Conservation (phyloP, 2,797 vertebrate genomes). For the Spinus pinus region DNA sequence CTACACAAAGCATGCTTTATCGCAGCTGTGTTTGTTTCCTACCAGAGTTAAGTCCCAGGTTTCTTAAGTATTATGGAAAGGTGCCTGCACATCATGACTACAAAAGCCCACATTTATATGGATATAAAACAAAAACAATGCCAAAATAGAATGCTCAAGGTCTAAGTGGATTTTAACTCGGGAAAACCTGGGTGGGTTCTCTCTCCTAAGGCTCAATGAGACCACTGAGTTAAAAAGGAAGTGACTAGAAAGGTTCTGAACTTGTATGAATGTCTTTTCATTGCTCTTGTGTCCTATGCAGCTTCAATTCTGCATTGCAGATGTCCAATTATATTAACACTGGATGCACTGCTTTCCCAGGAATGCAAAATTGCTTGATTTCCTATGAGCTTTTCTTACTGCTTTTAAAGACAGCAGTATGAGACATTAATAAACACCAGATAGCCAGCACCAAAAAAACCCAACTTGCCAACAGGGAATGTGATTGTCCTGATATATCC, state of each 20-base stretch:
- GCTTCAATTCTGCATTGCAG: not conserved
- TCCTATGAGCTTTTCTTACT: not conserved
- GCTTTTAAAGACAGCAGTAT: not conserved
- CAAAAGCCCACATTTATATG: not conserved
- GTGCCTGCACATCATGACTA: not conserved
- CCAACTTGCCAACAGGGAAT: not conserved
- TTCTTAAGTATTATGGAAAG: not conserved
- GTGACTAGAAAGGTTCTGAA: not conserved
- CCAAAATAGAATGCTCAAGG: not conserved
- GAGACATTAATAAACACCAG: not conserved
- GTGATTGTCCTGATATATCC: not conserved
- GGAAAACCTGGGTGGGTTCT: not conserved
- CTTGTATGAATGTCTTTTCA: not conserved
- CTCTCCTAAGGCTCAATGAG: not conserved
- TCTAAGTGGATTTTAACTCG: not conserved
- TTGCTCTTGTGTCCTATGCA: not conserved
- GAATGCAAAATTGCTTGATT: not conserved
- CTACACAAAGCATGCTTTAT: not conserved
- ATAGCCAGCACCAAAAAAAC: not conserved
- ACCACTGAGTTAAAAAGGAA: not conserved
- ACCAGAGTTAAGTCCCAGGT: not conserved
- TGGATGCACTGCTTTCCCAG: not conserved
- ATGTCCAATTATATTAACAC: not conserved
- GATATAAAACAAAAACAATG: not conserved
- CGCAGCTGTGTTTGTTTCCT: not conserved